A percentile compares a stretch with the other conserved stretches of the same genome.
Conservation (phyloP, 37 sponge, comb jelly and placozoan species). For the Axinella damicornis region DNA sequence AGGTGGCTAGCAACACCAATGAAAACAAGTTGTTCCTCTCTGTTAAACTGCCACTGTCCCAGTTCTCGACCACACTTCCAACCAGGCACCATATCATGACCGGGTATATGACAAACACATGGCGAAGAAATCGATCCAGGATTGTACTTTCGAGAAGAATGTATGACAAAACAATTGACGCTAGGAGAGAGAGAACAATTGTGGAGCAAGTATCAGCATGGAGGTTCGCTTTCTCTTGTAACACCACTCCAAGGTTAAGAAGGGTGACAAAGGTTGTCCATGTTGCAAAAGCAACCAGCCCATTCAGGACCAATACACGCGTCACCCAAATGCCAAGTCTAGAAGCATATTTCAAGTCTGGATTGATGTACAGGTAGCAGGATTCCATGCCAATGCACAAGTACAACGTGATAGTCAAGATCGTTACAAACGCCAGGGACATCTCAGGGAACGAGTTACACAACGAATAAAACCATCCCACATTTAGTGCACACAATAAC, state of each 20-base stretch:
- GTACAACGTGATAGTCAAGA: neutral
- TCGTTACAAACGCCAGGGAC: slow-evolving; percentile 46
- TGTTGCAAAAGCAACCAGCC: slow-evolving; percentile 20
- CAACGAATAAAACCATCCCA: slow-evolving; percentile 53
- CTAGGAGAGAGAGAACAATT: slow-evolving; percentile 25
- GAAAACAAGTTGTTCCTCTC: slow-evolving; percentile 20
- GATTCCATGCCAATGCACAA: slow-evolving; percentile 2
- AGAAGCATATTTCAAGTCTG: neutral
- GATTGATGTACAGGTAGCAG: neutral
- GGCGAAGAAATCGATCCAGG: slow-evolving; percentile 26
- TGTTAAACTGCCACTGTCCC: neutral
- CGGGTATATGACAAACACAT: slow-evolving; percentile 12
- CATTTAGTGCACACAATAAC: slow-evolving; percentile 15
- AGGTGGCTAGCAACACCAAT: slow-evolving; percentile 3
- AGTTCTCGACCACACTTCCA: slow-evolving; percentile 21
- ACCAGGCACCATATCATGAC: slow-evolving; percentile 39
- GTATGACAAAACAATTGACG: neutral
- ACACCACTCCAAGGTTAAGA: slow-evolving; percentile 39
- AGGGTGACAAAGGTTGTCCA: slow-evolving; percentile 17
- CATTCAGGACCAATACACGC: slow-evolving; percentile 36
- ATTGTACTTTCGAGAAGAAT: slow-evolving; percentile 61
- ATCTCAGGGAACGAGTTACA: slow-evolving; percentile 37
- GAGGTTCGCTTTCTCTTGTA: slow-evolving; percentile 13
- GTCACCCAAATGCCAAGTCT: slow-evolving; percentile 6
- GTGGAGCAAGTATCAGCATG: slow-evolving; percentile 13